Evolutionary conservation across 1,140 invertebrate genomes (phyloP).

Genomic region (Cotesia chilonis): DNA sequence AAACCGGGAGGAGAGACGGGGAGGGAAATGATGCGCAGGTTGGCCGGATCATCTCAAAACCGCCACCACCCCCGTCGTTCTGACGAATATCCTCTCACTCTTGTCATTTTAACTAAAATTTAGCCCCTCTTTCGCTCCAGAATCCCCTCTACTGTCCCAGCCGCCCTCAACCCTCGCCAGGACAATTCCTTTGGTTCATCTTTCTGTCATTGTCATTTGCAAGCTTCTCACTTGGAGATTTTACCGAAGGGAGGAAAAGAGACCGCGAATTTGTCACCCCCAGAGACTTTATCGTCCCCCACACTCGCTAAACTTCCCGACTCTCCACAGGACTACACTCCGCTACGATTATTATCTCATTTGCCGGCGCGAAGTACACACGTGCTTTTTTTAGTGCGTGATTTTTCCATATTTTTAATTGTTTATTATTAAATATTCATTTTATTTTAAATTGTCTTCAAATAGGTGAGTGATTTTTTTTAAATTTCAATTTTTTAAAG

Average conservation of each 20-base stretch:
- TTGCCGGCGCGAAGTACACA: constrained; percentile 57
- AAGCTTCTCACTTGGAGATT: too few species aligned
- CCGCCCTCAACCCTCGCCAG: too few species aligned
- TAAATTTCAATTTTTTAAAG: too few species aligned
- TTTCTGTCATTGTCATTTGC: too few species aligned
- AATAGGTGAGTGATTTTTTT: too few species aligned
- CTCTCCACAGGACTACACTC: constrained; percentile 38
- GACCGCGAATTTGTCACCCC: constrained; percentile 19
- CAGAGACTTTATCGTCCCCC: constrained; percentile 11
- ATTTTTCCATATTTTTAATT: constrained; percentile 28
- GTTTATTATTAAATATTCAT: background rate
- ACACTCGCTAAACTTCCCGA: constrained; percentile 46
- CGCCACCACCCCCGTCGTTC: constrained; percentile 39
- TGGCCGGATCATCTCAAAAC: constrained; percentile 67
- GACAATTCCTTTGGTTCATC: too few species aligned
- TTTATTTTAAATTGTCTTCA: too few species aligned
- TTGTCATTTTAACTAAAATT: background rate
- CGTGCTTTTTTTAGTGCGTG: constrained; percentile 35
- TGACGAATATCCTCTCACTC: background rate
- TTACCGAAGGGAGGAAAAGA: too few species aligned
- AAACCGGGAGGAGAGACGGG: constrained; percentile 19
- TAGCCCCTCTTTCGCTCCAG: background rate
- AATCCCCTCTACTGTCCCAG: too few species aligned
- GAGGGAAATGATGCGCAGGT: constrained; percentile 66
- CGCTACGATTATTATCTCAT: constrained; percentile 64